These are phyloP conservation scores for Micoletzkya japonica DNA, from an alignment of 2,888 invertebrate genomes.

Conservation along the genomic window DNA sequence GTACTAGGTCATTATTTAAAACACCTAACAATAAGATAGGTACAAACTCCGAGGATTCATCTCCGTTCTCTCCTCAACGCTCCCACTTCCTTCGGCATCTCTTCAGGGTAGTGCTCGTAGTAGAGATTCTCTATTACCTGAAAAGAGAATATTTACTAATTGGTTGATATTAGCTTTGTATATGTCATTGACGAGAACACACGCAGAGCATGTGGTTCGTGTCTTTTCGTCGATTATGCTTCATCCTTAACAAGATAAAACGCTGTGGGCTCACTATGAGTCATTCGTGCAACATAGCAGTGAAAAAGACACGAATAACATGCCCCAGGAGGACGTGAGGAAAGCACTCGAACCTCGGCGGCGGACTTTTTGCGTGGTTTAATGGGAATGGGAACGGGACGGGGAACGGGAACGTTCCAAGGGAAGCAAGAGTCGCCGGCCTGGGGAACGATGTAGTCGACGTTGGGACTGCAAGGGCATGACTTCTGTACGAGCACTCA, in stretches of 20 bases:
- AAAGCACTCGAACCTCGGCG: not conserved
- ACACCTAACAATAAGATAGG: too few relatives aligned
- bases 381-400: not conserved
- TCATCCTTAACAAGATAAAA: too few relatives aligned
- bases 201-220: not conserved
- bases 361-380: not conserved
- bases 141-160: too few relatives aligned
- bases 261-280: too few relatives aligned
- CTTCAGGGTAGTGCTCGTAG: conserved; percentile 29
- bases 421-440: not conserved
- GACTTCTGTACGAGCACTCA: too few relatives aligned
- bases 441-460: not conserved
- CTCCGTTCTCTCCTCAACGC: conserved; percentile 14
- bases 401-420: not conserved
- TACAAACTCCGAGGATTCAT: too few relatives aligned
- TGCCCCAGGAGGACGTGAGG: too few relatives aligned
- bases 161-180: not conserved
- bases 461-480: not conserved
- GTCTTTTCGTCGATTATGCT: too few relatives aligned
- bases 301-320: too few relatives aligned
- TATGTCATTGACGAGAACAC: not conserved
- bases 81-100: conserved; percentile 20
- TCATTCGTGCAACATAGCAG: too few relatives aligned
- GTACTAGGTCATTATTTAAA: too few relatives aligned
- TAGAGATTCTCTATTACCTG: conserved; percentile 30